Evolutionary conservation across 1,140 invertebrate genomes (phyloP).

Genomic region (Aleiodes sp.): DNA sequence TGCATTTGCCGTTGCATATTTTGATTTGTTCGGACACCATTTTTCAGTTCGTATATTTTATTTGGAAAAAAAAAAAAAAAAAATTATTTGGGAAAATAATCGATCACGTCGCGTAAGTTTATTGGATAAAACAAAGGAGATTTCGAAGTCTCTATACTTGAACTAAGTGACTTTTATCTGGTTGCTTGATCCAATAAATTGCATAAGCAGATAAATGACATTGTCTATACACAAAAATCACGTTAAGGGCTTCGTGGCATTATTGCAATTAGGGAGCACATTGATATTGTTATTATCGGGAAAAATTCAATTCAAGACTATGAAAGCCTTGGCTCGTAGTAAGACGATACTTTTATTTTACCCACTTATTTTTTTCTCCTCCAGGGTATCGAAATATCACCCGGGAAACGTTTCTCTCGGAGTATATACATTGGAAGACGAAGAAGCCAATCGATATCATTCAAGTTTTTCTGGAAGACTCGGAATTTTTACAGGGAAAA

Average conservation of each 20-base stretch:
- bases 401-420: neutral
- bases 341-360: neutral
- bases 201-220: constrained; percentile 1
- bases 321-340: neutral
- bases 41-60: no score
- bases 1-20: no score
- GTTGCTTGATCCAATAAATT: constrained; percentile 28
- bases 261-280: neutral
- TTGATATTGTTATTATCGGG: neutral
- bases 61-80: no score
- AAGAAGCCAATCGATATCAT: neutral
- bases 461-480: no score
- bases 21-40: no score
- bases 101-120: no score
- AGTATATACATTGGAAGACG: neutral
- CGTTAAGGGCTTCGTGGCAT: neutral
- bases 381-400: neutral
- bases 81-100: no score
- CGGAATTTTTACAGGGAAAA: no score
- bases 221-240: neutral
- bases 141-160: no score
- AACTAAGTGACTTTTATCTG: no score
- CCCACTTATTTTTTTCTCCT: neutral
- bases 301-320: neutral
- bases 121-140: no score